A percentile compares a stretch with the other conserved stretches of the same genome.
phyloP scores from a whole-genome alignment of 2,888 invertebrate species.

The Tetranychus piercei region DNA sequence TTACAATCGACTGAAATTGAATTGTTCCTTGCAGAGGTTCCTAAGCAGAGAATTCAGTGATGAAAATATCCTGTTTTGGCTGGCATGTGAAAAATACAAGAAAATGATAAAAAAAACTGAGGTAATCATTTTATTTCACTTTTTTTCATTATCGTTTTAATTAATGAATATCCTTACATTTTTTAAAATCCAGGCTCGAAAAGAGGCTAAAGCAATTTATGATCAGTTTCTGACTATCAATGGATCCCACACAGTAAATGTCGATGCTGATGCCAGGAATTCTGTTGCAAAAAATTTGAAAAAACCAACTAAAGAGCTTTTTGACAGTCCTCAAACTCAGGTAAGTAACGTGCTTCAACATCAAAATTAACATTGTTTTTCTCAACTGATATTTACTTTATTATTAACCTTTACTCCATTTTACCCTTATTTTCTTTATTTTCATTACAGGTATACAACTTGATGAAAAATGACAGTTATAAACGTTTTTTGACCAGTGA shows the following conservation, averaged over 20 bases:
- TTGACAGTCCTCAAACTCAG: constrained; percentile 8
- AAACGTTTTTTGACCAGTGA: neutral
- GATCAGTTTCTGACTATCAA: neutral
- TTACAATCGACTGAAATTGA: neutral
- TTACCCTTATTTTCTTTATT: too few species aligned
- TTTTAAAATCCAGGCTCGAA: neutral
- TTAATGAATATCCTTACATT: neutral
- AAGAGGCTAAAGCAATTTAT: constrained; percentile 7
- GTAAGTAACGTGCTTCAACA: neutral
- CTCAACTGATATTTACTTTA: too few species aligned
- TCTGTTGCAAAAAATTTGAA: neutral
- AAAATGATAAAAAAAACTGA: constrained; percentile 2
- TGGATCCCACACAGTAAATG: neutral
- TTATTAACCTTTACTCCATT: too few species aligned
- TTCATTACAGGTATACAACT: neutral
- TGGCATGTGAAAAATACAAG: constrained; percentile 5
- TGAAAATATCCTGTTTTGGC: constrained; percentile 1
- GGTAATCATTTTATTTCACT: neutral
- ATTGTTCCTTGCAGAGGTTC: neutral
- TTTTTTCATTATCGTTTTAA: too few species aligned
- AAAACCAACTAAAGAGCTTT: constrained; percentile 6
- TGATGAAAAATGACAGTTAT: constrained; percentile 12
- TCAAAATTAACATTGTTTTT: neutral
- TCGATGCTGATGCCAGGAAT: constrained; percentile 1
- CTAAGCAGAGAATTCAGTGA: constrained; percentile 6